phyloP scores from a whole-genome alignment of 2,888 invertebrate genomes.

The Gandaritis pyraliata region DNA sequence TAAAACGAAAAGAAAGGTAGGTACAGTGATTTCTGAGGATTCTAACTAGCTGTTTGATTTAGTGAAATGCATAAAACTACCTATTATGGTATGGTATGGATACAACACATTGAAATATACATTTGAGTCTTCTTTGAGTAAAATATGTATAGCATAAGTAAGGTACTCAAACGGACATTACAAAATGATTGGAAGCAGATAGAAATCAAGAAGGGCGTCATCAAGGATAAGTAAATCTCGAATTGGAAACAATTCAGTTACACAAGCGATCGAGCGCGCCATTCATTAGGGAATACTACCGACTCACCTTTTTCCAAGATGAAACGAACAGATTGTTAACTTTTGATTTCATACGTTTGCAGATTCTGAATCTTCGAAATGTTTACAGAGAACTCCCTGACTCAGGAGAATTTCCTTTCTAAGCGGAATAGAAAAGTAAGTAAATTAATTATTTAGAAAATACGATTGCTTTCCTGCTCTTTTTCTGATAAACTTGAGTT shows the following conservation, averaged over 20 bases:
- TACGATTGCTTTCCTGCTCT: not conserved
- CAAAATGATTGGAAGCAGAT: constrained; percentile 37
- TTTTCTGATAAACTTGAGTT: not conserved
- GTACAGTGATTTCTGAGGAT: too few relatives aligned
- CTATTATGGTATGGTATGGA: too few relatives aligned
- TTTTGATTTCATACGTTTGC: constrained; percentile 43
- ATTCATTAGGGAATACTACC: constrained; percentile 53
- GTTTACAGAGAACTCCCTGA: constrained; percentile 26
- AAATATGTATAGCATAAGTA: too few relatives aligned
- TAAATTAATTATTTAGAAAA: not conserved
- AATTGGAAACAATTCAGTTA: constrained; percentile 45
- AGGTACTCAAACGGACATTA: constrained; percentile 23
- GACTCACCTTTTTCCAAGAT: constrained; percentile 43
- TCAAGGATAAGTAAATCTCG: constrained; percentile 41
- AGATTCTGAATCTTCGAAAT: constrained; percentile 23
- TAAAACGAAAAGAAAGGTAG: too few relatives aligned
- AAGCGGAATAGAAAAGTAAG: not conserved
- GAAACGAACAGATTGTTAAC: constrained; percentile 46
- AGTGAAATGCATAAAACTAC: too few relatives aligned
- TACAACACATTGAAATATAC: too few relatives aligned
- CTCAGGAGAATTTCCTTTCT: constrained; percentile 15
- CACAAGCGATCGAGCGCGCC: constrained; percentile 50
- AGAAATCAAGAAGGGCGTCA: constrained; percentile 31
- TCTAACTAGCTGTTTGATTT: too few relatives aligned
- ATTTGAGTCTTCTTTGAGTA: too few relatives aligned